Percentiles rank a stretch among this genome's conserved stretches.
Conservation (phyloP, 2,888 invertebrate species). For the Eilema sororculum region DNA sequence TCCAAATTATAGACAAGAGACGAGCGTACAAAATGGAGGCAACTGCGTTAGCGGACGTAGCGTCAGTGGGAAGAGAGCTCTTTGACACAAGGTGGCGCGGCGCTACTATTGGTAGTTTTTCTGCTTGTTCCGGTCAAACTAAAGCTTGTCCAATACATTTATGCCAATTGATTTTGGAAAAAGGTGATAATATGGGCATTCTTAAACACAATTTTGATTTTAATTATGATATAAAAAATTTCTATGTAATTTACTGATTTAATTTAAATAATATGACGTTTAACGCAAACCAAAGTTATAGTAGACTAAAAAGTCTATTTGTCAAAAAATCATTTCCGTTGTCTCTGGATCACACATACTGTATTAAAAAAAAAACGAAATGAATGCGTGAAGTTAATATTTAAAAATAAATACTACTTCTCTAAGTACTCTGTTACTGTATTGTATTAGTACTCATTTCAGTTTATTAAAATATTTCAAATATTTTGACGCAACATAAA, state of each 20-base stretch:
- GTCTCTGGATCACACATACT: not conserved
- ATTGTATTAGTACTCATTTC: no score
- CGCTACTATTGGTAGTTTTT: slow-evolving; percentile 12
- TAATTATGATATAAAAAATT: not conserved
- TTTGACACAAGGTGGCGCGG: slow-evolving; percentile 41
- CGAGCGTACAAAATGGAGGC: slow-evolving; percentile 79
- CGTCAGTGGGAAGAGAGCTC: slow-evolving; percentile 38
- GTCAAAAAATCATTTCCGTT: not conserved
- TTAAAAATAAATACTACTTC: no score
- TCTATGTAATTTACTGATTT: not conserved
- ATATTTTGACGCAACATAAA: no score
- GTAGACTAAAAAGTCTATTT: not conserved
- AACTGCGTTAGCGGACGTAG: slow-evolving; percentile 47
- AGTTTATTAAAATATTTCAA: no score
- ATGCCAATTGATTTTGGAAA: not conserved
- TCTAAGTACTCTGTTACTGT: no score
- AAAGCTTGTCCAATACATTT: not conserved
- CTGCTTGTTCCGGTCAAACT: slow-evolving; percentile 29
- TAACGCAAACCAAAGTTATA: not conserved
- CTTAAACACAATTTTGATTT: not conserved
- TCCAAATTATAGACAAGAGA: slow-evolving; percentile 84
- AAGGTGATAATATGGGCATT: not conserved
- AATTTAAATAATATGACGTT: not conserved
- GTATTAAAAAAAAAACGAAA: no score
- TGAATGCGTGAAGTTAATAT: no score